Evolutionary conservation across 2,888 invertebrate species (phyloP).

Genomic region (Caenorhabditis parvicauda): DNA sequence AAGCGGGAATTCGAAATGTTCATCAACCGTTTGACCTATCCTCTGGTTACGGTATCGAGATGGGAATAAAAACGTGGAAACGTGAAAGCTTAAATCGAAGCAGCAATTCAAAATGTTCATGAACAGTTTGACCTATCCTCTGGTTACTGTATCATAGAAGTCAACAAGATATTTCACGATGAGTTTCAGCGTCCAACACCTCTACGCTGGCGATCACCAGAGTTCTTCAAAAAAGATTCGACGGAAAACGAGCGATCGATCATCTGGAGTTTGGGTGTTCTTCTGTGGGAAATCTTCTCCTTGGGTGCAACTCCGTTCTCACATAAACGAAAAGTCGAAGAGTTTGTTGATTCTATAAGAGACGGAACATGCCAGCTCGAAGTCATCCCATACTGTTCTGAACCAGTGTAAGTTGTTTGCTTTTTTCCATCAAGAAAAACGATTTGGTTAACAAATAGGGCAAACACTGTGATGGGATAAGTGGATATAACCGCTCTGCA

Average conservation of each 20-base stretch:
- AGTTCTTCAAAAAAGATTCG: conserved; percentile 18
- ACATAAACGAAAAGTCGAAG: conserved; percentile 13
- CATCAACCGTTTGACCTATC: too few species aligned
- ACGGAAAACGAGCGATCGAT: conserved; percentile 15
- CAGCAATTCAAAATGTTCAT: too few species aligned
- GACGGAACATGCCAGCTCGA: conserved; percentile 24
- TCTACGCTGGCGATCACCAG: conserved; percentile 29
- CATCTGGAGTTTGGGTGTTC: conserved; percentile 27
- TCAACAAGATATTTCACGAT: background rate
- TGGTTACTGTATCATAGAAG: background rate
- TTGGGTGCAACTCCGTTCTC: conserved; percentile 25
- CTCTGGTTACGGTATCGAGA: too few species aligned
- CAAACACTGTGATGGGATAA: too few species aligned
- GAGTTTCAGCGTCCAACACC: conserved; percentile 15
- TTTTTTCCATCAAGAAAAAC: background rate
- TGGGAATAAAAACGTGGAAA: too few species aligned
- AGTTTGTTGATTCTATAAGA: conserved; percentile 20
- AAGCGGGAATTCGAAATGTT: too few species aligned
- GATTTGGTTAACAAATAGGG: too few species aligned
- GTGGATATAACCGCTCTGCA: too few species aligned
- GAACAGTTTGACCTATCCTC: background rate
- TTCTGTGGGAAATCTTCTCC: conserved; percentile 31
- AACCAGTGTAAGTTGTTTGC: conserved; percentile 13
- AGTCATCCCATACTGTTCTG: conserved; percentile 20
- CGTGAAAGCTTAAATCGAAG: too few species aligned